Evolutionary conservation across 2,888 invertebrate genomes (phyloP).

Genomic region (Tricholauxania praeusta): DNA sequence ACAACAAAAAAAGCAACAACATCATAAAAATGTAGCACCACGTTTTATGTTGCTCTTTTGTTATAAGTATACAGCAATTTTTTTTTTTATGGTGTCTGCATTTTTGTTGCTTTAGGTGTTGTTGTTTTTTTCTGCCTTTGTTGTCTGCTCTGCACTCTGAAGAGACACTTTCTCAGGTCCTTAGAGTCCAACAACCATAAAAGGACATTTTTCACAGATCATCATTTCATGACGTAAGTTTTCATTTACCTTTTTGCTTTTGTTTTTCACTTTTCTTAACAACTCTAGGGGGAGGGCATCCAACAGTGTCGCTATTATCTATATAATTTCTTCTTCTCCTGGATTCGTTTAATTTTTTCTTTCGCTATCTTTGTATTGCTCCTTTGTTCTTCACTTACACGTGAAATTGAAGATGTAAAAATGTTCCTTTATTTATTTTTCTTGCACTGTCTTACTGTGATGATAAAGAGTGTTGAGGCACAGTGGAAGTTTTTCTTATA

Average conservation of each 20-base stretch:
- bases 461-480: not conserved
- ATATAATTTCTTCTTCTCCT: no score
- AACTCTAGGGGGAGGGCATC: no score
- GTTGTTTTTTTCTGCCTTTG: not conserved
- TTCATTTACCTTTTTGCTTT: constrained; percentile 26
- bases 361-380: not conserved
- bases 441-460: not conserved
- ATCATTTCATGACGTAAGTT: constrained; percentile 52
- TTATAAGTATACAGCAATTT: constrained; percentile 46
- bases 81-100: constrained; percentile 37
- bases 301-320: no score
- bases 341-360: not conserved
- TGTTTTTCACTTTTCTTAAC: constrained; percentile 21
- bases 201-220: constrained; percentile 56
- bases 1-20: not conserved
- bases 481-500: no score
- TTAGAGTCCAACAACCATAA: constrained; percentile 52
- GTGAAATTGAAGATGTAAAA: constrained; percentile 18
- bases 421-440: not conserved
- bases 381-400: constrained; percentile 10
- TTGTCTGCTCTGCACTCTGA: constrained; percentile 35
- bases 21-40: constrained; percentile 9
- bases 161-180: constrained; percentile 53
- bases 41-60: constrained; percentile 20
- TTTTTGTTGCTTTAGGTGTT: constrained; percentile 16